Base-by-base conservation (phyloP, 2,113 vertebrate genomes). In the Dipodomys spectabilis region DNA sequence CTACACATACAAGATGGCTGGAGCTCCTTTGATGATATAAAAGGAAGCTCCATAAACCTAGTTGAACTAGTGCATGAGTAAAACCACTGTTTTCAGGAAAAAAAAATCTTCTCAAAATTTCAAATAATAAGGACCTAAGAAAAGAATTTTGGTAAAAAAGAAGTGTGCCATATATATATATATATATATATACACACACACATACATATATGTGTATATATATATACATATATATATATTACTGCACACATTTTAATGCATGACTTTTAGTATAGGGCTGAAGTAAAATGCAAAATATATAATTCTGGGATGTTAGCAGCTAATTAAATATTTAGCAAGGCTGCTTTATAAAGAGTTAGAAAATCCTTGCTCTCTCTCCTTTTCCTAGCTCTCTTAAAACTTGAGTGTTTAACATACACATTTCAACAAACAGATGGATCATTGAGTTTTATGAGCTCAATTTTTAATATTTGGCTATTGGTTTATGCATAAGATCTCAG, bases 241-340 rank as follows among this genome's bases (percentile, higher is more conserved):
- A 62, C 64, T 92, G 53, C 71, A 85, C 81, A 95, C 79, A 95
- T 30, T 87, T 94, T 86, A 94, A 84, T 96, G 91, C 94, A 96
- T 97, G 95, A 75, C 27, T 91, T 93, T 95, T 96, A 95, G 89
- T 86, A 79, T 95, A 96, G 75, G 49, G 83, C 82, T 95, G 77
- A 93, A 92, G 77, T 93, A 92, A 93, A 75, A 78, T 91, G 65
- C 84, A 92, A 95, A 93, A 87, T 73, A 87, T 32, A 49, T 72
- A 78, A 91, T 93, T 90, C 53, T 88, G 87, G 82, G 44, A 45
- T 93, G 64, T 97, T 75, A 92, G 78, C 83, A 95, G 87, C 90
- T 96, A 82, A 73, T 87, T 91, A 94, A 92, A 85, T 93, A 97
- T 85, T 94, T 95, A 94, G 65, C 94, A 67, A 92, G 94, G 53